These are phyloP conservation scores for Echeneis naucrates DNA, from an alignment of 2,797 vertebrate genomes.

Conservation along the genomic window DNA sequence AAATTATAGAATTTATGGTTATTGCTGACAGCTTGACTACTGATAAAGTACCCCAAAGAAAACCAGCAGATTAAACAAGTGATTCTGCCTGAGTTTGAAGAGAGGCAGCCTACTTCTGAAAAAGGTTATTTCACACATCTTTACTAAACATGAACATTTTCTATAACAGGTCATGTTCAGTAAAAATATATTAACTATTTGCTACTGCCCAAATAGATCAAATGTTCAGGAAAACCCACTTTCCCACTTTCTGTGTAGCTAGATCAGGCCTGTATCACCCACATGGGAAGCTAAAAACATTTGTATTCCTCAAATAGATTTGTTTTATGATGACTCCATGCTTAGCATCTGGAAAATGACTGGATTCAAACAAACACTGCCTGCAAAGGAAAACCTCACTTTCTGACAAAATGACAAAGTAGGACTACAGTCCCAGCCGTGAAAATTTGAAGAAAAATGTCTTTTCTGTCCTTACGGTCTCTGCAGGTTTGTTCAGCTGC, in stretches of 20 bases:
- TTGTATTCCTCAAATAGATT: neutral
- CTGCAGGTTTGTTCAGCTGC: constrained; percentile 77
- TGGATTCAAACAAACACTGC: too few relatives aligned
- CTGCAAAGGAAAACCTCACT: too few relatives aligned
- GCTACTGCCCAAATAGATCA: neutral
- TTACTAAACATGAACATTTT: neutral
- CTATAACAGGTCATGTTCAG: too few relatives aligned
- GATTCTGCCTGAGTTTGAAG: neutral
- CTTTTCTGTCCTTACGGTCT: neutral
- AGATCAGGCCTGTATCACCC: too few relatives aligned
- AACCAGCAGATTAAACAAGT: neutral
- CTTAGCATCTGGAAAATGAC: too few relatives aligned
- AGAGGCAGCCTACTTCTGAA: neutral
- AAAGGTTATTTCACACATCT: neutral
- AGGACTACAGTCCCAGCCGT: neutral
- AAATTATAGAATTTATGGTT: neutral
- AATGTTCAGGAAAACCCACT: neutral
- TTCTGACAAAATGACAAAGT: neutral
- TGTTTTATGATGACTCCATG: too few relatives aligned
- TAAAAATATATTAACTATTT: too few relatives aligned
- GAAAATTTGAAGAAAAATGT: neutral
- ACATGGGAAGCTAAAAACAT: too few relatives aligned
- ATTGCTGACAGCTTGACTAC: neutral
- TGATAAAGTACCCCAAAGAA: neutral
- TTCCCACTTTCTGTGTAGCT: too few relatives aligned